These are phyloP conservation scores for Leptinotarsa tumamoca DNA, from an alignment of 2,888 invertebrate genomes.

Conservation along the genomic window DNA sequence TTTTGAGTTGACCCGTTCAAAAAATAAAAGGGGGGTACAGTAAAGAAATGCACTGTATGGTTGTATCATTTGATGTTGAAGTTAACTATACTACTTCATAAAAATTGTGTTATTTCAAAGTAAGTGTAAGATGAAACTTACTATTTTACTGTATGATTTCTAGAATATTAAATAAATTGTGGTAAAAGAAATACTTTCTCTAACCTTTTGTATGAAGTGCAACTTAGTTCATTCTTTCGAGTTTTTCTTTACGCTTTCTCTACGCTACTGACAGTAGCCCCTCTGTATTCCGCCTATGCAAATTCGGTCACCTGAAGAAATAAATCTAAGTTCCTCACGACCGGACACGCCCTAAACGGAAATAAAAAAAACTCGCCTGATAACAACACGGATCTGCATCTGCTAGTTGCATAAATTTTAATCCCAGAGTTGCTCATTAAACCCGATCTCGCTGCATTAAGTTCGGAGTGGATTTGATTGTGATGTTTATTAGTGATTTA, in stretches of 20 bases:
- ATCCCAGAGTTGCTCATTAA: constrained; percentile 52
- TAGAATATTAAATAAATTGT: too few species aligned
- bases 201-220: too few species aligned
- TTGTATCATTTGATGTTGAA: too few species aligned
- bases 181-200: too few species aligned
- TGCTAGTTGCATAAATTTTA: constrained; percentile 53
- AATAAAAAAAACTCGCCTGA: constrained; percentile 49
- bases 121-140: too few species aligned
- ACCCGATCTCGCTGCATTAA: constrained; percentile 48
- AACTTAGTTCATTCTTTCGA: too few species aligned
- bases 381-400: constrained; percentile 36
- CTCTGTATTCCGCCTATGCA: constrained; percentile 55
- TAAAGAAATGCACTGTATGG: too few species aligned
- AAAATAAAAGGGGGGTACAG: too few species aligned
- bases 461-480: constrained; percentile 49
- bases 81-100: too few species aligned
- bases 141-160: too few species aligned
- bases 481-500: constrained; percentile 49
- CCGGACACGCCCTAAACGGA: constrained; percentile 50
- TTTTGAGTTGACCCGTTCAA: too few species aligned
- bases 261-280: constrained; percentile 51
- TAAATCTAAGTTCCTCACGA: constrained; percentile 55
- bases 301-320: constrained; percentile 60
- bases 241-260: constrained; percentile 25
- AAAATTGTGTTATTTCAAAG: too few species aligned